These are phyloP conservation scores for Dascillus cervinus DNA, from an alignment of 2,888 invertebrate genomes.

Conservation along the genomic window DNA sequence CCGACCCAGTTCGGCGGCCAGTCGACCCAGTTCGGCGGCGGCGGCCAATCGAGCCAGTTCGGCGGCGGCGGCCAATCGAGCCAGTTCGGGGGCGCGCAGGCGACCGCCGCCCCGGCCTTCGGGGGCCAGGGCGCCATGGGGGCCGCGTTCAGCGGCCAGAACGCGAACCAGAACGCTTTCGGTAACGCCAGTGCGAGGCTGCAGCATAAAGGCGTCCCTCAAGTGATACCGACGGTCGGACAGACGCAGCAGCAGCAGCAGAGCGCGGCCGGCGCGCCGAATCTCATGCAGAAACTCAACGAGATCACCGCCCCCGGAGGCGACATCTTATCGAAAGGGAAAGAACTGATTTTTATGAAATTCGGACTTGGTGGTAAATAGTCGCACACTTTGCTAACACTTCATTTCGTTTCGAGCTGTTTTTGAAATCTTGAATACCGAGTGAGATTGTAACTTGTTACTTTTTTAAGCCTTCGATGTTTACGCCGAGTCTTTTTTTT, in stretches of 20 bases:
- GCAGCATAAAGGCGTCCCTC: slow-evolving; percentile 47
- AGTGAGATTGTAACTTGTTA: too few relatives aligned
- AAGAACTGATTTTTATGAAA: slow-evolving; percentile 91
- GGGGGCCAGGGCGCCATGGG: slow-evolving; percentile 8
- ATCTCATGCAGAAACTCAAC: slow-evolving; percentile 83
- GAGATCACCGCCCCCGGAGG: slow-evolving; percentile 86
- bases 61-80: slow-evolving; percentile 22
- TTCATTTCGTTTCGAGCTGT: slow-evolving; percentile 20
- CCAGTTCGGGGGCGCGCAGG: slow-evolving; percentile 18
- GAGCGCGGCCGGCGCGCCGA: slow-evolving; percentile 50
- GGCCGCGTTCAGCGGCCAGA: slow-evolving; percentile 5
- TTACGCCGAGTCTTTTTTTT: too few relatives aligned
- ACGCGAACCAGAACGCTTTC: neutral
- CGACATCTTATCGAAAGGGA: slow-evolving; percentile 85
- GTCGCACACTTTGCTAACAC: slow-evolving; percentile 23
- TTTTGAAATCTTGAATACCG: slow-evolving; percentile 22
- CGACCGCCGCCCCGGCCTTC: slow-evolving; percentile 15
- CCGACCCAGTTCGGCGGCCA: slow-evolving; percentile 42
- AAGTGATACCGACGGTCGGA: slow-evolving; percentile 42
- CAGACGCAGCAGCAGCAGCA: slow-evolving; percentile 41
- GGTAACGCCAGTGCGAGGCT: slow-evolving; percentile 19
- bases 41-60: slow-evolving; percentile 8
- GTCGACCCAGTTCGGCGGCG: slow-evolving; percentile 16
- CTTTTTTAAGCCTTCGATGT: slow-evolving; percentile 2
- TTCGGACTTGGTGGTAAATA: slow-evolving; percentile 73